Conservation (phyloP, 2,113 vertebrate species). For the Nothoprocta perdicaria region DNA sequence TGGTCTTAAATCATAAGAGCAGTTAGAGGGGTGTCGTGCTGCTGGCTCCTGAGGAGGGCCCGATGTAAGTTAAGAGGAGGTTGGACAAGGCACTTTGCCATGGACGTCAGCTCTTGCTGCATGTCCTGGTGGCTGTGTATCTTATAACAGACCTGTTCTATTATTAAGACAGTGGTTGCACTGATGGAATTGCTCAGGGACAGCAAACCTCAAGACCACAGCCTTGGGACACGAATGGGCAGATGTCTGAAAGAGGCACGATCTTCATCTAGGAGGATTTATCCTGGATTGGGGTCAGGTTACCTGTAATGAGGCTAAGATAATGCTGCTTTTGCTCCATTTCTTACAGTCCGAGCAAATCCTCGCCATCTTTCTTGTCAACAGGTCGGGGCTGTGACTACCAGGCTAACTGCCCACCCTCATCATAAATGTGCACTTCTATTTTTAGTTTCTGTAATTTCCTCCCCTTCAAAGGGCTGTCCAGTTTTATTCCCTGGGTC, state of each 20-base stretch:
- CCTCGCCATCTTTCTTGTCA: neutral
- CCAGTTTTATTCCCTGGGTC: neutral
- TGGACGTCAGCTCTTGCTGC: neutral
- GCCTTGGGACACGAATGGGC: neutral
- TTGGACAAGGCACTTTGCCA: neutral
- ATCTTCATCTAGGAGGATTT: conserved; percentile 33
- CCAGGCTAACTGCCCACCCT: neutral
- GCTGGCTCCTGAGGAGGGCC: conserved; percentile 38
- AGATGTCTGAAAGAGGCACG: conserved; percentile 24
- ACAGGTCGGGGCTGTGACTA: neutral
- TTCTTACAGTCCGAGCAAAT: neutral
- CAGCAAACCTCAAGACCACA: conserved; percentile 8
- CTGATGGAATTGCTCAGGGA: conserved; percentile 3
- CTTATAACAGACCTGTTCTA: neutral
- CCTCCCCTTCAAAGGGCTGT: conserved; percentile 36
- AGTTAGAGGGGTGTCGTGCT: conserved; percentile 2
- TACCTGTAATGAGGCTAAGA: conserved; percentile 2
- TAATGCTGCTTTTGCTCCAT: conserved; percentile 24
- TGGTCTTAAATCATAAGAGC: conserved; percentile 8
- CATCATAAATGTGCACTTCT: neutral
- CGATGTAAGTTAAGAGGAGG: conserved; percentile 11
- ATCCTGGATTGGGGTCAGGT: conserved; percentile 32
- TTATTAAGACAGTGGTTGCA: neutral
- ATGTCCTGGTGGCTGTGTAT: neutral
- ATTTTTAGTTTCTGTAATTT: conserved; percentile 28